Conservation (phyloP, 2,113 vertebrate genomes). For the Melanotaenia duboulayi region DNA sequence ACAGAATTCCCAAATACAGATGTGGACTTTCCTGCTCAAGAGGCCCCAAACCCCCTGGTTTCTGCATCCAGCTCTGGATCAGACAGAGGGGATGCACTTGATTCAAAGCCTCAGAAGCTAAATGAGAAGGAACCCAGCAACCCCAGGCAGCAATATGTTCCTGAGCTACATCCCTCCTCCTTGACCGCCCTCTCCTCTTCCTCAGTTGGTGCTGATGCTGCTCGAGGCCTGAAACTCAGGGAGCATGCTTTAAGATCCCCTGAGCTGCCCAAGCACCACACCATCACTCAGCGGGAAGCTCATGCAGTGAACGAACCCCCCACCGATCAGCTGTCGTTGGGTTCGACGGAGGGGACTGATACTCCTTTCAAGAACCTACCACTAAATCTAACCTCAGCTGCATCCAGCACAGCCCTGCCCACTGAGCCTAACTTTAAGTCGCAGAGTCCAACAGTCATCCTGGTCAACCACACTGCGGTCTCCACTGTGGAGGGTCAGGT, state of each 20-base stretch:
- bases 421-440: slow-evolving; percentile 63
- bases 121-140: slow-evolving; percentile 76
- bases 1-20: slow-evolving; percentile 47
- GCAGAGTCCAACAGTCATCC: slow-evolving; percentile 16
- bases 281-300: slow-evolving; percentile 80
- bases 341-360: slow-evolving; percentile 1
- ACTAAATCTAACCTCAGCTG: slow-evolving; percentile 47
- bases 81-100: slow-evolving; percentile 69
- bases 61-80: slow-evolving; percentile 29
- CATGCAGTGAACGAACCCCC: slow-evolving; percentile 64
- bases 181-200: slow-evolving; percentile 10
- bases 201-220: slow-evolving; percentile 16
- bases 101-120: slow-evolving; percentile 58
- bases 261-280: slow-evolving; percentile 51
- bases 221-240: slow-evolving; percentile 73
- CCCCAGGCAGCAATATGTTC: slow-evolving; percentile 62
- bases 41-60: slow-evolving; percentile 24
- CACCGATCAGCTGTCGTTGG: slow-evolving; percentile 53
- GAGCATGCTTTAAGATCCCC: slow-evolving; percentile 57
- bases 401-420: slow-evolving; percentile 64
- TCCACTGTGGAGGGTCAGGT: slow-evolving; percentile 14
- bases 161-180: slow-evolving; percentile 70
- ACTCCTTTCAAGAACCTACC: slow-evolving; percentile 22
- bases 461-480: slow-evolving; percentile 17
- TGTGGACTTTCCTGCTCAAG: slow-evolving; percentile 28